A percentile compares a stretch with the other conserved stretches of the same genome.
Evolutionary conservation across 2,888 invertebrate species (phyloP).

Genomic region (Rambutsinella grinnellia): DNA sequence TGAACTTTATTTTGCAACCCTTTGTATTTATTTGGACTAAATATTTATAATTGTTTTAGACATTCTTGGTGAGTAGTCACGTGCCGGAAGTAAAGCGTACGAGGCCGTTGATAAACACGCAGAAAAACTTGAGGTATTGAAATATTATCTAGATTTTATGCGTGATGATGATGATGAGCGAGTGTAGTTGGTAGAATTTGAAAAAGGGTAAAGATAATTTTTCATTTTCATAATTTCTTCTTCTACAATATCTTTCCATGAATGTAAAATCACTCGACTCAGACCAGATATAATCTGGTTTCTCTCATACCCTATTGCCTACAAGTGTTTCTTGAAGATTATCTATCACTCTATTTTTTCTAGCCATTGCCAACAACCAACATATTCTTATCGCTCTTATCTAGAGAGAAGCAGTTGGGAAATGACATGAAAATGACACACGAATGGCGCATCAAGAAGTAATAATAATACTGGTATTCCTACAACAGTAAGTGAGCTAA

Average conservation of each 20-base stretch:
- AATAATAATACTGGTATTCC: conserved; percentile 31
- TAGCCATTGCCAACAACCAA: conserved; percentile 45
- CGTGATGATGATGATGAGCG: conserved; percentile 1
- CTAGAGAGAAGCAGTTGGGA: conserved; percentile 30
- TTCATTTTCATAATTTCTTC: conserved; percentile 5
- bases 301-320: conserved; percentile 15
- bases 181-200: too few species aligned
- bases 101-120: not conserved
- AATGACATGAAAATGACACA: conserved; percentile 50
- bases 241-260: too few species aligned
- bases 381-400: conserved; percentile 39
- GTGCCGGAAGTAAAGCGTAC: conserved; percentile 46
- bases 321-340: conserved; percentile 31
- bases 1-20: too few species aligned
- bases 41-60: not conserved
- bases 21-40: not conserved
- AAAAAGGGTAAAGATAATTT: conserved; percentile 23
- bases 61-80: conserved; percentile 36
- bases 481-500: not conserved
- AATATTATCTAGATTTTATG: conserved; percentile 2
- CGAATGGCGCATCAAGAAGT: conserved; percentile 42
- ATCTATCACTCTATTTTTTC: conserved; percentile 43
- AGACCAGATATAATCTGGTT: not conserved
- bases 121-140: too few species aligned
- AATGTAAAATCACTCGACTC: too few species aligned